phyloP scores from a whole-genome alignment of 1,140 invertebrate genomes.

The Caerostris extrusa region DNA sequence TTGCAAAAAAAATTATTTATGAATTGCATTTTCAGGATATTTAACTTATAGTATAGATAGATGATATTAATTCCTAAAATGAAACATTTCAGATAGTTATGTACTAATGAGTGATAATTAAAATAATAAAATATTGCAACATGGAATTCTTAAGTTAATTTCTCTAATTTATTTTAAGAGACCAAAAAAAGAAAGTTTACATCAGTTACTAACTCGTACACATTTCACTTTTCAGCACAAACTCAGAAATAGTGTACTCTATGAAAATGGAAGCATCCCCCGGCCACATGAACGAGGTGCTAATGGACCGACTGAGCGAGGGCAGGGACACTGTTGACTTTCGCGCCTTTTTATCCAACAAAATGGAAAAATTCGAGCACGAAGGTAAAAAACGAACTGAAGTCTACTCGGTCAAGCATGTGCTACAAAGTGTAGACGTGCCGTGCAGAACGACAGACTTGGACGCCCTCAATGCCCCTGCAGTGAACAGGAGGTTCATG shows the following conservation, averaged over 20 bases:
- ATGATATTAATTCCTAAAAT: too few relatives aligned
- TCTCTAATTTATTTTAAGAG: neutral
- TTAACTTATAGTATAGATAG: too few relatives aligned
- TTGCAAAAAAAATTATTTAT: too few relatives aligned
- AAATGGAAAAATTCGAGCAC: constrained; percentile 40
- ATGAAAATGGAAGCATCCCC: constrained; percentile 39
- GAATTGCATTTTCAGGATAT: too few relatives aligned
- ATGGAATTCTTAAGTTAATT: too few relatives aligned
- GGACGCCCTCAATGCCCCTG: neutral
- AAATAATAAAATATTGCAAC: too few relatives aligned
- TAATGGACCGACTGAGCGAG: neutral
- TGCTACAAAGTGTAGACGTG: constrained; percentile 58
- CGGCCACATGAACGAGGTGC: neutral
- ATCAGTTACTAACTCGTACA: neutral
- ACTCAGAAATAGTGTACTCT: constrained; percentile 58
- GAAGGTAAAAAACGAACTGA: constrained; percentile 62
- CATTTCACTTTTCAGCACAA: constrained; percentile 26
- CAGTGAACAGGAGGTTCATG: constrained; percentile 13
- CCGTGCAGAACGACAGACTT: constrained; percentile 11
- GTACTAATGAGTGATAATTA: too few relatives aligned
- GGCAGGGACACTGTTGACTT: constrained; percentile 6
- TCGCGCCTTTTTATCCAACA: neutral
- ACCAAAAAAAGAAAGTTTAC: neutral
- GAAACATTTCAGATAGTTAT: too few relatives aligned
- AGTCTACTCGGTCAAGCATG: constrained; percentile 63